Percentiles rank a stretch among this genome's conserved stretches.
phyloP scores from a whole-genome alignment of 2,888 invertebrate species.

The Temnothorax unifasciatus region DNA sequence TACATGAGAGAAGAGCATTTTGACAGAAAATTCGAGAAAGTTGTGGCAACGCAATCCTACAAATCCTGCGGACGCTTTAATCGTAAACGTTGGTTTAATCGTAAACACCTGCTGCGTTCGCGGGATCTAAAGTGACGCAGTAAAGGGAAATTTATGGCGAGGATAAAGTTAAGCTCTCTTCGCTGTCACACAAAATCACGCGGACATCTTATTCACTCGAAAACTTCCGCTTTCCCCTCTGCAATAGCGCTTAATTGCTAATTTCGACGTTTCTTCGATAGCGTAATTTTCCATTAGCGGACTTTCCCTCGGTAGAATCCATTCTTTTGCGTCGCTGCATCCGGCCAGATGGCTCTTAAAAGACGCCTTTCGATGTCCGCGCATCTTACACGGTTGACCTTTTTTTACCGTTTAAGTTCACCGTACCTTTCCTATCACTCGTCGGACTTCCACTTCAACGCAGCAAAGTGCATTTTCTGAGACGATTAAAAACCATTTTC shows the following conservation, averaged over 20 bases:
- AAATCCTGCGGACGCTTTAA: constrained; percentile 28
- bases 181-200: constrained; percentile 6
- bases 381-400: background rate
- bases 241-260: constrained; percentile 42
- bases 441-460: background rate
- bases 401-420: background rate
- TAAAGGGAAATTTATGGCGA: constrained; percentile 43
- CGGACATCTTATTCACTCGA: constrained; percentile 15
- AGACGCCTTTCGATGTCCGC: background rate
- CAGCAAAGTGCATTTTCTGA: background rate
- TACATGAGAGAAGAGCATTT: background rate
- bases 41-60: background rate
- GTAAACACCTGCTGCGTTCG: constrained; percentile 37
- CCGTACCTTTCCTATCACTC: background rate
- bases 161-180: constrained; percentile 40
- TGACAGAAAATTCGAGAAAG: background rate
- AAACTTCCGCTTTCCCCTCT: background rate
- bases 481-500: constrained; percentile 23
- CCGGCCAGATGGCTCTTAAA: constrained; percentile 7
- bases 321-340: background rate
- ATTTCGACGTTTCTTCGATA: constrained; percentile 22
- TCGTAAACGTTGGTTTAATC: constrained; percentile 11
- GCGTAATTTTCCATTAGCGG: constrained; percentile 47
- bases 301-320: background rate
- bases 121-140: constrained; percentile 24